Conservation (phyloP, 2,888 invertebrate genomes). For the Apamea monoglypha region DNA sequence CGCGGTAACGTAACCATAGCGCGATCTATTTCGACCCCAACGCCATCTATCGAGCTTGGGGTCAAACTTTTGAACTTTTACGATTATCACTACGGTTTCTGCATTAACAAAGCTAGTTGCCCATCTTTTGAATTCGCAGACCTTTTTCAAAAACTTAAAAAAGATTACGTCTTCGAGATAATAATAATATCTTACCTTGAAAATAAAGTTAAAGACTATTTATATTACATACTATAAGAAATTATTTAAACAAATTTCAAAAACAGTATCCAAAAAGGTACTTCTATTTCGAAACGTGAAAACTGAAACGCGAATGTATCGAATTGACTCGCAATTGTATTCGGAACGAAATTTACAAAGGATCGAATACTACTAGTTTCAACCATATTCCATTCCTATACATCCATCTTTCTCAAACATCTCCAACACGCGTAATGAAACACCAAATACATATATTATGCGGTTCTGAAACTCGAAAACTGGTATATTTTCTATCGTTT, state of each 20-base stretch:
- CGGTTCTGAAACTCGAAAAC: not conserved
- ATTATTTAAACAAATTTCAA: not conserved
- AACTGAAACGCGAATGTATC: constrained; percentile 25
- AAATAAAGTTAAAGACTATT: not conserved
- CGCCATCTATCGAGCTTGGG: too few relatives aligned
- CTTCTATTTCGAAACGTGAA: constrained; percentile 14
- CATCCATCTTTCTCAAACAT: constrained; percentile 23
- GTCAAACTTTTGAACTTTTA: too few relatives aligned
- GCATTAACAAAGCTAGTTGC: too few relatives aligned
- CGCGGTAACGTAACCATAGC: too few relatives aligned
- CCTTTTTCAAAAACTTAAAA: not conserved
- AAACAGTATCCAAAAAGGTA: constrained; percentile 24
- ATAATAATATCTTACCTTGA: not conserved
- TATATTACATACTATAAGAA: not conserved
- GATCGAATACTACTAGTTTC: not conserved
- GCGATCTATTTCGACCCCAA: too few relatives aligned
- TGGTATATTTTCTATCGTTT: not conserved
- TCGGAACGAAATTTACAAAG: constrained; percentile 14
- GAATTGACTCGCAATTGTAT: constrained; percentile 19
- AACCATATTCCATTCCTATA: constrained; percentile 6
- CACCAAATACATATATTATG: constrained; percentile 11
- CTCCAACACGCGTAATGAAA: constrained; percentile 19
- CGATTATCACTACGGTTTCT: too few relatives aligned
- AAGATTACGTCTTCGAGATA: not conserved
- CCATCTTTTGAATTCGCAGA: not conserved